phyloP scores from a whole-genome alignment of 1,140 invertebrate species.

The Bombus haemorrhoidalis region DNA sequence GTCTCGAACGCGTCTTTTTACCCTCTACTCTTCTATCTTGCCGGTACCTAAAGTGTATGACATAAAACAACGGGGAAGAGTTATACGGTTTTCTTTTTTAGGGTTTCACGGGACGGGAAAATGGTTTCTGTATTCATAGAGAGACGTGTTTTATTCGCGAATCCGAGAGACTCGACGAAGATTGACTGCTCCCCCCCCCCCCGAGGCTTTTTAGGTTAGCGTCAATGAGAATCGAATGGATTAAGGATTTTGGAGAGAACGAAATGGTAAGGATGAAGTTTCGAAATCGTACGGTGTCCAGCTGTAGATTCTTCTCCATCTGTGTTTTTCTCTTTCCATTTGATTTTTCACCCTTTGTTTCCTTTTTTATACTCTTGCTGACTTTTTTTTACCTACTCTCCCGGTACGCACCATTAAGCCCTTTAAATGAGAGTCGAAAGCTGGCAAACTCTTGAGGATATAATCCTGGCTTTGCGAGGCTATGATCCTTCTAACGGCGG shows the following conservation, averaged over 20 bases:
- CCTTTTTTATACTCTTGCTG: constrained; percentile 5
- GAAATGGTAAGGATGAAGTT: too few relatives aligned
- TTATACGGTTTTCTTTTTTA: background rate
- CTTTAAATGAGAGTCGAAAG: constrained; percentile 69
- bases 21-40: background rate
- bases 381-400: background rate
- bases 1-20: constrained; percentile 15
- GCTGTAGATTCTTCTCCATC: background rate
- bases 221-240: constrained; percentile 8
- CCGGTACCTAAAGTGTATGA: constrained; percentile 15
- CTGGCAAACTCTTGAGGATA: constrained; percentile 74
- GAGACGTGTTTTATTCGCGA: background rate
- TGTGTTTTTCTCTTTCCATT: background rate
- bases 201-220: background rate
- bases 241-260: too few relatives aligned
- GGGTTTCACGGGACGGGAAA: background rate
- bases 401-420: constrained; percentile 42
- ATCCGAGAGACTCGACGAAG: background rate
- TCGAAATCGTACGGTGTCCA: background rate
- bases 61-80: constrained; percentile 18
- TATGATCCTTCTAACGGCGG: constrained; percentile 60
- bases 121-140: background rate
- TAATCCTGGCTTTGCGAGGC: constrained; percentile 68
- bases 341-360: background rate
- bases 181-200: background rate